phyloP scores from a whole-genome alignment of 2,113 vertebrate species.

The Sphyrna mokarran region DNA sequence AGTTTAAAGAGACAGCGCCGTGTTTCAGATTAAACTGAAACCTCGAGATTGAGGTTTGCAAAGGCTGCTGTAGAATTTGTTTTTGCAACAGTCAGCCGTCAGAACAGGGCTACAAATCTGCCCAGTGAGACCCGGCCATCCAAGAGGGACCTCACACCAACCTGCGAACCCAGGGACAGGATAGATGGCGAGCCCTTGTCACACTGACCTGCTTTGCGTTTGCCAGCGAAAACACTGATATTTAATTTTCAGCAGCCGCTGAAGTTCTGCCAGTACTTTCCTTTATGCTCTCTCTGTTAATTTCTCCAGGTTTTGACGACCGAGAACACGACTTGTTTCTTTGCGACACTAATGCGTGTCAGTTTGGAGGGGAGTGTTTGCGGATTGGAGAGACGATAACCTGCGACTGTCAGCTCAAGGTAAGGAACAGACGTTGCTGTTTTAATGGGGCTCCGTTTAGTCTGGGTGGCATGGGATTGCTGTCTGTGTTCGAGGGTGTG shows the following conservation, averaged over 20 bases:
- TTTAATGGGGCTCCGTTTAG: not conserved
- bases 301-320: constrained; percentile 76
- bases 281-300: not conserved
- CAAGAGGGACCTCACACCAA: not conserved
- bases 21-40: not conserved
- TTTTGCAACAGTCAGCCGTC: not conserved
- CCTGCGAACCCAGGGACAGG: not conserved
- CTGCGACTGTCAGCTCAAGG: constrained; percentile 98
- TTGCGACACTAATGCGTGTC: constrained; percentile 97
- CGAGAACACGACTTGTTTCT: constrained; percentile 96
- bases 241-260: not conserved
- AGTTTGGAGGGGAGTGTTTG: constrained; percentile 96
- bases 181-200: not conserved
- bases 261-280: constrained; percentile 9
- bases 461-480: not conserved
- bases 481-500: not conserved
- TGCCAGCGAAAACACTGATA: not conserved
- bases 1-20: not conserved
- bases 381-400: constrained; percentile 95
- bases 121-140: too few relatives aligned
- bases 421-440: constrained; percentile 55
- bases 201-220: not conserved
- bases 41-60: not conserved
- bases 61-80: not conserved
- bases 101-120: too few relatives aligned